Evolutionary conservation across 2,888 invertebrate species (phyloP), one percentile per base, ranked within the genome.

Genomic region (Cantharis flavilabris): DNA sequence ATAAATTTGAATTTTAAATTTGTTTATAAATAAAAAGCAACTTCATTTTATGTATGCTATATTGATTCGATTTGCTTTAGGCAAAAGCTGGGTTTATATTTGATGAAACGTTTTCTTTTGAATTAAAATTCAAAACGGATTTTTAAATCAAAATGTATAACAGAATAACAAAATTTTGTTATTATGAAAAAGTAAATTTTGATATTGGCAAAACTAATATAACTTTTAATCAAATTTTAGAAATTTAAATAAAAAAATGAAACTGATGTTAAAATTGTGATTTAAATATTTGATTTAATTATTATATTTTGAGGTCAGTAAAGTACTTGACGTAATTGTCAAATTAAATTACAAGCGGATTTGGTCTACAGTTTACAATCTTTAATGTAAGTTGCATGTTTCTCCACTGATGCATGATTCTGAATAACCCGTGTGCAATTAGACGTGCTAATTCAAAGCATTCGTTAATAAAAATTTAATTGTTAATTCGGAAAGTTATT

Each of bases 301-400:
- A 49, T 49, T n/a, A n/a, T 65, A 33, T 23, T 72, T 28, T 72
- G 62, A 20, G 65, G 72, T 65, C 72, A 14, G 28, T 20, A 13
- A 71, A 23, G 14, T 14, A 26, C n/a, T 67, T 23, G n/a, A 62
- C 49, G 64, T 18, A 65, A 64, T 33, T 13, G 65, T 67, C 65
- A 4, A 72, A 65, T 65, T 64, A 30, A 64, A 64, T 65, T 72
- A 30, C 70, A 63, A 74, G 69, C 62, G 71, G 65, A 77, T 71
- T 77, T 77, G 72, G 64, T 74, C 62, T 69, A 77, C 30, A 72
- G 72, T 77, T 74, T 70, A 26, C 26, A 30, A 28, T 23, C 72
- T 63, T 72, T 72, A 72, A 64, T 72, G 72, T 65, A 65, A 72
- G 65, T 72, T 72, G 72, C 72, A 14, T 72, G 72, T 72, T 72